These are phyloP conservation scores for Leucopsar rothschildi DNA, from an alignment of 2,113 vertebrate genomes.

Conservation along the genomic window DNA sequence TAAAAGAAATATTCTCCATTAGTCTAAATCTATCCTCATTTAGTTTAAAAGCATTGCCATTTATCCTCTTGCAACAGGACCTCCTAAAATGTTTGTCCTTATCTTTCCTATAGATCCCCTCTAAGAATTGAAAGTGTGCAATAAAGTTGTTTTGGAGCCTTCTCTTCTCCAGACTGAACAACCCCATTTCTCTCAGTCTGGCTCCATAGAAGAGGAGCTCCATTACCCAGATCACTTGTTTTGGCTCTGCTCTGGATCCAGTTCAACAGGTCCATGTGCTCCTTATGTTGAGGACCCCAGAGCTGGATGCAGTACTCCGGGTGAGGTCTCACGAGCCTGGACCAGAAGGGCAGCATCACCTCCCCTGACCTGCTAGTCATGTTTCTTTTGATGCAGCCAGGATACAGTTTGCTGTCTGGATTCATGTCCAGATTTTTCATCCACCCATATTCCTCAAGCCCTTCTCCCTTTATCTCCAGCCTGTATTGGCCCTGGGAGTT, in stretches of 20 bases:
- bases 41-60: not conserved
- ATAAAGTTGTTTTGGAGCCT: not conserved
- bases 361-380: not conserved
- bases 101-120: not conserved
- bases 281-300: not conserved
- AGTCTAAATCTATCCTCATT: not conserved
- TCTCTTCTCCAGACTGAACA: not conserved
- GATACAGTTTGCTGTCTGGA: accelerated
- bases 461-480: not conserved
- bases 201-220: not conserved
- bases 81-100: not conserved
- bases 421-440: not conserved
- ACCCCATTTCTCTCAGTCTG: not conserved
- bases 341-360: not conserved
- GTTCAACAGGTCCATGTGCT: not conserved
- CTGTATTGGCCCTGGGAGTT: not conserved
- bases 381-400: not conserved
- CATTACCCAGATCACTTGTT: not conserved
- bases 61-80: not conserved
- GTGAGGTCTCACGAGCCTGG: accelerated
- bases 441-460: accelerated
- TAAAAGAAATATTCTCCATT: not conserved
- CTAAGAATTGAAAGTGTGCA: not conserved
- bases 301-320: not conserved
- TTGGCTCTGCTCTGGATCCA: not conserved